phyloP scores from a whole-genome alignment of 2,888 invertebrate genomes.

The Arge pagana region DNA sequence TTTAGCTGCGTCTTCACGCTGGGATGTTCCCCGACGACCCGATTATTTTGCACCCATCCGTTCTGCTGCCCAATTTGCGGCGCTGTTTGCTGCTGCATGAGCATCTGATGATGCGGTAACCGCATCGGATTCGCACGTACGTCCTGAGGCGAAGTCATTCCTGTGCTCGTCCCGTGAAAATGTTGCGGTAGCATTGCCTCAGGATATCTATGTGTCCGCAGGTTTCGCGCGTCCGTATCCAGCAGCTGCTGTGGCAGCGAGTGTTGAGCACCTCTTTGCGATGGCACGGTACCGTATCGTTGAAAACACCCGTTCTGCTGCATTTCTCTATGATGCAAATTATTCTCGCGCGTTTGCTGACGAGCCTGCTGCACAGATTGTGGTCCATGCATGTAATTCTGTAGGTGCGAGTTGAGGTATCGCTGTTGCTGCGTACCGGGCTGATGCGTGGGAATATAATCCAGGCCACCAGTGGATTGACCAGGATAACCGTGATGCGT shows the following conservation, averaged over 20 bases:
- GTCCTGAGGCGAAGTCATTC: constrained; percentile 39
- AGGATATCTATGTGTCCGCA: no score
- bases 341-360: constrained; percentile 29
- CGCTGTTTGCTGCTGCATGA: not conserved
- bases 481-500: no score
- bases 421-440: no score
- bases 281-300: no score
- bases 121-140: constrained; percentile 23
- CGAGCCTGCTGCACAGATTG: constrained; percentile 28
- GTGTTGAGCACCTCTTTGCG: constrained; percentile 6
- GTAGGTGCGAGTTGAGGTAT: not conserved
- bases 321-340: constrained; percentile 29
- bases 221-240: constrained; percentile 5
- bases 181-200: no score
- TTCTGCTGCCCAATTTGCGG: not conserved
- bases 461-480: no score
- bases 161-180: constrained; percentile 5
- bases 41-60: constrained; percentile 4
- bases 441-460: no score
- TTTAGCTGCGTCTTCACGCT: not conserved
- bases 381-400: not conserved
- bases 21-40: not conserved
- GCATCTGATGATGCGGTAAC: constrained; percentile 6
- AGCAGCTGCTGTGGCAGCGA: constrained; percentile 1
- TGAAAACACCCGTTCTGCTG: no score